A percentile compares a stretch with the other conserved stretches of the same genome.
These are phyloP conservation scores for Helogale parvula DNA, from an alignment of 2,113 vertebrate species.

Conservation along the genomic window DNA sequence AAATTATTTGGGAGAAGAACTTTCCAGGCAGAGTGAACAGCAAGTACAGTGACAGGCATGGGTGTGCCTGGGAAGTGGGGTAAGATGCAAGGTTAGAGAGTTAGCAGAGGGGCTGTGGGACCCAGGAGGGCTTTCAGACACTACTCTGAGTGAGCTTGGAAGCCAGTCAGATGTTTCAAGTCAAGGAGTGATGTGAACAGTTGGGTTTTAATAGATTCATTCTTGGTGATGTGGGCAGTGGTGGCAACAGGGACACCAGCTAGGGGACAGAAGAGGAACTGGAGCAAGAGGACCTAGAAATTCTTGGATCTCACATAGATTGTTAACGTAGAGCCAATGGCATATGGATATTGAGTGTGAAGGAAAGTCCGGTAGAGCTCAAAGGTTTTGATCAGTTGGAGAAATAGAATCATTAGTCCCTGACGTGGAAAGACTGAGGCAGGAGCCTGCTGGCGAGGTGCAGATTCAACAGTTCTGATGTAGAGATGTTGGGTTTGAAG, in stretches of 20 bases:
- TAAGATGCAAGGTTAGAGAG: not conserved
- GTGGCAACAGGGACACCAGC: not conserved
- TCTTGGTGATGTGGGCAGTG: not conserved
- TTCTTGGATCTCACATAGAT: not conserved
- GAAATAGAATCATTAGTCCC: not conserved
- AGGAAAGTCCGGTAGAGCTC: not conserved
- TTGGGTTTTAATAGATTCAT: not conserved
- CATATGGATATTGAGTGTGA: not conserved
- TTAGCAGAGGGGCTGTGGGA: not conserved
- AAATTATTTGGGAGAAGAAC: not conserved
- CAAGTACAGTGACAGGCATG: not conserved
- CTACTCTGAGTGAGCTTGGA: not conserved
- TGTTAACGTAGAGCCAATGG: not conserved
- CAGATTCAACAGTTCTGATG: not conserved
- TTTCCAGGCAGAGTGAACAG: not conserved
- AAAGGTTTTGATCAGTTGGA: not conserved
- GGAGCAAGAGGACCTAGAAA: not conserved
- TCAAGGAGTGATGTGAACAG: not conserved
- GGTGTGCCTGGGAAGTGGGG: not conserved
- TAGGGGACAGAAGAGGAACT: not conserved
- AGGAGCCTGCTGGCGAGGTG: not conserved
- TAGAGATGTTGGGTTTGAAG: not conserved
- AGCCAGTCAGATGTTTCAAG: not conserved
- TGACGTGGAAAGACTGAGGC: not conserved
- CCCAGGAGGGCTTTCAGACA: not conserved